phyloP scores from a whole-genome alignment of 2,113 vertebrate species.

The Isurus oxyrinchus region DNA sequence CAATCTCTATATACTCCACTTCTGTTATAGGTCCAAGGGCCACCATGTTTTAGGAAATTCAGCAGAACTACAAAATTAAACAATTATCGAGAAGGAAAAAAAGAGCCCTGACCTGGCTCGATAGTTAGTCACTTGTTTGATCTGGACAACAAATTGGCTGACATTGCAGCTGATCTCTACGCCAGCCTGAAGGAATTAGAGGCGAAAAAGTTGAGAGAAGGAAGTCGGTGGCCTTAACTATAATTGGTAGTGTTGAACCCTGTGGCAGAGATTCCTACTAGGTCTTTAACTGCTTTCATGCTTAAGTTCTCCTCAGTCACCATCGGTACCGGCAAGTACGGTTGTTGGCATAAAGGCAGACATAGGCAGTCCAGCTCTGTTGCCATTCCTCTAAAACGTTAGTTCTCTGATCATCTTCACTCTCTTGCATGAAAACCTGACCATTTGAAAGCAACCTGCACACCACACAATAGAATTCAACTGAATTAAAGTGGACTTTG shows the following conservation, averaged over 20 bases:
- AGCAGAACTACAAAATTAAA: neutral
- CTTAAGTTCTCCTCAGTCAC: neutral
- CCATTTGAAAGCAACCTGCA: neutral
- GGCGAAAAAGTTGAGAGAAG: neutral
- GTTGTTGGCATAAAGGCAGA: neutral
- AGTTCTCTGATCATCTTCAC: neutral
- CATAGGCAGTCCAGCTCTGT: neutral
- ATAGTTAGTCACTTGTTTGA: neutral
- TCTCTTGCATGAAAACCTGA: neutral
- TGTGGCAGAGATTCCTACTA: neutral
- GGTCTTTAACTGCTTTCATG: neutral
- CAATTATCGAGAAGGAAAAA: neutral
- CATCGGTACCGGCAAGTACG: neutral
- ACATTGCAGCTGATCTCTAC: slow-evolving; percentile 3
- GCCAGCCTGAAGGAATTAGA: neutral
- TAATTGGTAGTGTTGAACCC: neutral
- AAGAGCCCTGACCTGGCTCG: neutral
- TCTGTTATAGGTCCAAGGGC: neutral
- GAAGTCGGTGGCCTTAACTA: neutral
- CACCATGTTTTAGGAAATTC: neutral
- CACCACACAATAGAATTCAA: neutral
- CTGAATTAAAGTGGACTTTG: neutral
- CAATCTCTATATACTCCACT: neutral
- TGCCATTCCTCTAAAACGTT: neutral
- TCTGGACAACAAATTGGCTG: neutral